Conservation (phyloP, 1,140 invertebrate genomes). For the Zophobas atratus region DNA sequence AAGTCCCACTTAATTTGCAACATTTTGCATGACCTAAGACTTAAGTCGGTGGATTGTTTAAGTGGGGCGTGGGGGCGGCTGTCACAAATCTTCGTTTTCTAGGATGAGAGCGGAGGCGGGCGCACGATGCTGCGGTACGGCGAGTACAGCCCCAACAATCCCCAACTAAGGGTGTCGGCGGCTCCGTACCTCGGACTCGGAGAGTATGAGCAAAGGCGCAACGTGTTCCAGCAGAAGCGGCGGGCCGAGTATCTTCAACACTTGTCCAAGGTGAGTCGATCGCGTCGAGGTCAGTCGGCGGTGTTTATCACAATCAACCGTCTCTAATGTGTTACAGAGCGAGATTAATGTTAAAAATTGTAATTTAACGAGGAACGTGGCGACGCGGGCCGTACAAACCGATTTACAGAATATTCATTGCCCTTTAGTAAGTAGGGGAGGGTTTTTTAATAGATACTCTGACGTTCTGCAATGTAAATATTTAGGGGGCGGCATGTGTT, state of each 20-base stretch:
- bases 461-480: constrained; percentile 14
- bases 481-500: constrained; percentile 28
- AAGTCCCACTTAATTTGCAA: constrained; percentile 5
- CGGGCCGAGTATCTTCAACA: constrained; percentile 72
- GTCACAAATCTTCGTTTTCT: constrained; percentile 21
- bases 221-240: constrained; percentile 69
- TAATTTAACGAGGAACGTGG: constrained; percentile 26
- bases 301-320: not conserved
- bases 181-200: constrained; percentile 72
- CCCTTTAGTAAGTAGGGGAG: constrained; percentile 62
- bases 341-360: constrained; percentile 31
- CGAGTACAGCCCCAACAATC: constrained; percentile 74
- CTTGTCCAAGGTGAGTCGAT: constrained; percentile 68
- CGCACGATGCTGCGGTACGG: constrained; percentile 71
- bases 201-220: constrained; percentile 71
- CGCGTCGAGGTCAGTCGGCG: not conserved
- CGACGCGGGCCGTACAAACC: constrained; percentile 63
- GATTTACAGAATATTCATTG: constrained; percentile 65
- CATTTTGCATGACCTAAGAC: not conserved
- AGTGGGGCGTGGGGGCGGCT: not conserved
- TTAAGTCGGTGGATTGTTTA: constrained; percentile 13
- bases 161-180: constrained; percentile 68
- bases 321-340: constrained; percentile 18
- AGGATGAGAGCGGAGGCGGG: constrained; percentile 59
- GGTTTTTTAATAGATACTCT: constrained; percentile 2